phyloP scores from a whole-genome alignment of 2,113 vertebrate species.

The Tylochromis polylepis region DNA sequence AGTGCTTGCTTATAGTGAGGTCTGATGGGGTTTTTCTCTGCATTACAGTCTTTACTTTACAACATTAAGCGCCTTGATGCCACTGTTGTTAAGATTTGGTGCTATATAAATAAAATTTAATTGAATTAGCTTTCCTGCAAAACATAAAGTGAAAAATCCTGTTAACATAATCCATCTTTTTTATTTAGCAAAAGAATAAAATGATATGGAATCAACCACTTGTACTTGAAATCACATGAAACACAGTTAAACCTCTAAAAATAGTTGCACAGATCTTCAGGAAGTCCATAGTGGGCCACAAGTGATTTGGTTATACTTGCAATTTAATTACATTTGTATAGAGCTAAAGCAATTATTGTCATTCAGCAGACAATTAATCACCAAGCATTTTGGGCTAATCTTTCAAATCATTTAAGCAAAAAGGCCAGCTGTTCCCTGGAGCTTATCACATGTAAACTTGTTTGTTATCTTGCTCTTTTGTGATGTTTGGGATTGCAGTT shows the following conservation, averaged over 20 bases:
- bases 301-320: background rate
- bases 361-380: background rate
- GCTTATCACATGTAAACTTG: background rate
- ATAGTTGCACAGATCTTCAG: background rate
- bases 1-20: background rate
- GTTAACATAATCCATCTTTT: background rate
- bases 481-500: background rate
- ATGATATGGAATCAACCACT: background rate
- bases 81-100: background rate
- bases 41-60: background rate
- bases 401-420: background rate
- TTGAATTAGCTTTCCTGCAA: background rate
- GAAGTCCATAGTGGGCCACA: background rate
- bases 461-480: background rate
- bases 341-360: background rate
- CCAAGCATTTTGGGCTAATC: background rate
- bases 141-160: background rate
- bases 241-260: background rate
- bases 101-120: background rate
- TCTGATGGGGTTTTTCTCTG: background rate
- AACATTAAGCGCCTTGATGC: background rate
- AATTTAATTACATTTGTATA: background rate
- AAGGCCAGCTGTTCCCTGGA: background rate
- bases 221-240: background rate
- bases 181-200: background rate